Evolutionary conservation across 2,797 vertebrate species (phyloP).

Genomic region (Toxotes lorentzi): DNA sequence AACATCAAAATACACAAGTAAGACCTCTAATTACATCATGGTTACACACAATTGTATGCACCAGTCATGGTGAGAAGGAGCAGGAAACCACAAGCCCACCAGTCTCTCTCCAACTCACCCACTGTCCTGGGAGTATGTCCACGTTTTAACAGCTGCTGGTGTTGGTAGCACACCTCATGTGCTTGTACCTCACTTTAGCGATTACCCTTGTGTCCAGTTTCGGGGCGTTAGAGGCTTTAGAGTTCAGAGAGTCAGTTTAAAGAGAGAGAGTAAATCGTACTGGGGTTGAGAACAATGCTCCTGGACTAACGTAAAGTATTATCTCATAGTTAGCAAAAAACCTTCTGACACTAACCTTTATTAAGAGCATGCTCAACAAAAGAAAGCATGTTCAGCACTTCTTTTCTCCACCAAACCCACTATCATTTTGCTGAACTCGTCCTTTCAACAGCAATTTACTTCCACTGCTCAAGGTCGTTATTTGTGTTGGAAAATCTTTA

Average conservation of each 20-base stretch:
- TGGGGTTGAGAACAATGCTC: slow-evolving; percentile 42
- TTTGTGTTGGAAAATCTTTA: slow-evolving; percentile 36
- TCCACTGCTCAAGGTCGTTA: slow-evolving; percentile 60
- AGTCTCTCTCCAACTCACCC: too few relatives aligned
- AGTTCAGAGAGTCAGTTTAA: slow-evolving; percentile 33
- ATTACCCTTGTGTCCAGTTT: slow-evolving; percentile 20
- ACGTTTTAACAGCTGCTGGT: neutral
- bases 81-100: too few relatives aligned
- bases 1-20: neutral
- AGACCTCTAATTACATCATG: neutral
- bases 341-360: slow-evolving; percentile 71
- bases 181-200: neutral
- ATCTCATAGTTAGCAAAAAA: slow-evolving; percentile 60
- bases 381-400: slow-evolving; percentile 72
- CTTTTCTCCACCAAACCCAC: slow-evolving; percentile 60
- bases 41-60: neutral
- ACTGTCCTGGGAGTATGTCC: too few relatives aligned
- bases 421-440: slow-evolving; percentile 64
- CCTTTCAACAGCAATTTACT: slow-evolving; percentile 60
- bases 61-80: too few relatives aligned
- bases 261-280: slow-evolving; percentile 38
- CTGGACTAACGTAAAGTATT: slow-evolving; percentile 35
- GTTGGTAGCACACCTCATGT: neutral
- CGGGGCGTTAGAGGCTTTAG: neutral
- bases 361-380: slow-evolving; percentile 72